phyloP scores from a whole-genome alignment of 2,113 vertebrate species.

The Apodemus speciosus region DNA sequence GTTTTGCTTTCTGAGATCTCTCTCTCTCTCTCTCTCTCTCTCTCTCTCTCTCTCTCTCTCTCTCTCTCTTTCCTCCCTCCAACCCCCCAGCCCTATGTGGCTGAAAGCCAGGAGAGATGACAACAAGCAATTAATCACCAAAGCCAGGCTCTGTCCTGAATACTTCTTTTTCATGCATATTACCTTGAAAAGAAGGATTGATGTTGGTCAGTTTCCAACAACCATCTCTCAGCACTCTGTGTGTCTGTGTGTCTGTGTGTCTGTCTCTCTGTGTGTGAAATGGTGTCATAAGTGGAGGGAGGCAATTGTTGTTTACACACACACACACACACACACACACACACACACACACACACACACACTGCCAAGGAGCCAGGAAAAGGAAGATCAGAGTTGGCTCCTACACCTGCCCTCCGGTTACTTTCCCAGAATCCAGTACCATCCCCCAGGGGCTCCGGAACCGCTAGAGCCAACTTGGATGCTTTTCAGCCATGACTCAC shows the following conservation, averaged over 20 bases:
- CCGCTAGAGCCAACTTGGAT: not conserved
- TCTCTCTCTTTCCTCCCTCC: fast-evolving
- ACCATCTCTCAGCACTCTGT: not conserved
- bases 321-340: not conserved
- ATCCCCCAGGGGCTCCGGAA: not conserved
- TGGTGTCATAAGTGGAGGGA: not conserved
- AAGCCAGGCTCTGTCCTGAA: not conserved
- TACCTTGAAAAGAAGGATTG: conserved; percentile 41
- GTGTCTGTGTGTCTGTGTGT: not conserved
- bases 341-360: not conserved
- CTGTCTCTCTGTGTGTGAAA: not conserved
- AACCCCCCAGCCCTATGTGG: not conserved
- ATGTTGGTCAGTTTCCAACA: conserved; percentile 18
- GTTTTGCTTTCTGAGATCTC: not conserved
- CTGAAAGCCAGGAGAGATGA: not conserved
- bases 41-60: not conserved
- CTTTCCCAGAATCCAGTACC: not conserved
- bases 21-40: not conserved
- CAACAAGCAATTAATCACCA: not conserved
- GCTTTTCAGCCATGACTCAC: not conserved
- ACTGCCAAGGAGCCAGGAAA: not conserved
- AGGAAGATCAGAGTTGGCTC: not conserved
- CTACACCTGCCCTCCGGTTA: not conserved
- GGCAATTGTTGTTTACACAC: not conserved
- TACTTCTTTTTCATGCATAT: conserved; percentile 35